Evolutionary conservation across 2,113 vertebrate species (phyloP), one percentile per base, ranked within the genome.

Genomic region (Myodes glareolus): DNA sequence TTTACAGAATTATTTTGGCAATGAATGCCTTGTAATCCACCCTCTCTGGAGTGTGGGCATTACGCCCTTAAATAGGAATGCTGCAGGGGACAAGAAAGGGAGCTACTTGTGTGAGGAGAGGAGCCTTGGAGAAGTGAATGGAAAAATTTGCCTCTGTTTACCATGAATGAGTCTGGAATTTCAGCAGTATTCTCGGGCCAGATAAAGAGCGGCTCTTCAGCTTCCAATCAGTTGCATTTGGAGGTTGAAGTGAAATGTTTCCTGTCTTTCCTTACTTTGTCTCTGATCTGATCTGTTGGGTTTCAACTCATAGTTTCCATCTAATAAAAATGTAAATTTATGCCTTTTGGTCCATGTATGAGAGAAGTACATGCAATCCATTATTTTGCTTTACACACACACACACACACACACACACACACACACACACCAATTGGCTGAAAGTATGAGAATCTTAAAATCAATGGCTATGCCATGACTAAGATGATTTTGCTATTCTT

Each of bases 141-240:
- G 97, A 98, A 98, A 98, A 97, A 67, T 72, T 95, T 84, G 91
- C 86, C 95, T 97, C 94, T 97, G 96, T 96, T 97, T 97, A 97
- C 75, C 96, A 96, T 97, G 98, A 98, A 98, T 98, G 98, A 97
- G 96, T 81, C 85, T 88, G 36, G 67, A 94, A 77, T 95, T 96
- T 97, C 97, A 96, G 94, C 97, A 97, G 87, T 96, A 84, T 85
- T 90, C 88, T 96, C 39, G 68, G 76, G 89, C 55, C 96, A 96
- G 61, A 98, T 97, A 96, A 95, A 96, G 95, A 88, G 88, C 85
- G 90, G 93, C 93, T 70, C 92, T 84, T 73, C 52, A 97, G 91
- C 95, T 97, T 88, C 31, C 50, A 91, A 89, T 91, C 68, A 81
- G 10, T 75, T 77, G 67, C 89, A 70, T 91, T 97, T 50, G 82